Conservation (phyloP, 2,113 vertebrate genomes). For the Cygnus buccinator region DNA sequence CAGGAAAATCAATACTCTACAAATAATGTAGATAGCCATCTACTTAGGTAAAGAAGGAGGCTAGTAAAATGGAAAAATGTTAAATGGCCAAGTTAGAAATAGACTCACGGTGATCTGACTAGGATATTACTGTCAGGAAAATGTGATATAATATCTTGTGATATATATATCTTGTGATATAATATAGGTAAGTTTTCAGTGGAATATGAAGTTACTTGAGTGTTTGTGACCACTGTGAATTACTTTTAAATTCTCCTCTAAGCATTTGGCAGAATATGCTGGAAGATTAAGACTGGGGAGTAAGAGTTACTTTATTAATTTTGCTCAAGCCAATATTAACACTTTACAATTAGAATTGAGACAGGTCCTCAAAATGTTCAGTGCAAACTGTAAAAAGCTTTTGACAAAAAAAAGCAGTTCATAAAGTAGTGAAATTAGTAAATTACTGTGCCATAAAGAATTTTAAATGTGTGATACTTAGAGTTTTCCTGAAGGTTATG, state of each 20-base stretch:
- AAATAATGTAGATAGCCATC: neutral
- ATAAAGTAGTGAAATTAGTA: neutral
- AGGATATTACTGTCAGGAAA: constrained; percentile 10
- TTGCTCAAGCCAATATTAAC: neutral
- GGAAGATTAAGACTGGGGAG: neutral
- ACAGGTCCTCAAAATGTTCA: neutral
- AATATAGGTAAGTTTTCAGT: neutral
- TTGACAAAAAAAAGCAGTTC: neutral
- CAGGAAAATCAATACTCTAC: neutral
- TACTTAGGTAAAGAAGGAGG: neutral
- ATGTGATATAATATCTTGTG: neutral
- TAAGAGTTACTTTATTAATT: neutral
- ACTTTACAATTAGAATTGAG: neutral
- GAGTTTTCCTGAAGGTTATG: neutral
- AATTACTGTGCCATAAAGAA: neutral
- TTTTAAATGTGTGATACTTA: neutral
- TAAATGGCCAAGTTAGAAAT: neutral
- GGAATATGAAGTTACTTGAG: neutral
- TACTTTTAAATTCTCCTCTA: neutral
- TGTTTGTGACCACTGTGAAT: constrained; percentile 8
- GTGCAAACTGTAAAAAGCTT: neutral
- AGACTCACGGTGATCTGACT: neutral
- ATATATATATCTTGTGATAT: no score
- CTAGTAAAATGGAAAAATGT: neutral
- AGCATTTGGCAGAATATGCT: neutral